These are phyloP conservation scores for Salvator merianae DNA, from an alignment of 2,113 vertebrate genomes.

Conservation along the genomic window DNA sequence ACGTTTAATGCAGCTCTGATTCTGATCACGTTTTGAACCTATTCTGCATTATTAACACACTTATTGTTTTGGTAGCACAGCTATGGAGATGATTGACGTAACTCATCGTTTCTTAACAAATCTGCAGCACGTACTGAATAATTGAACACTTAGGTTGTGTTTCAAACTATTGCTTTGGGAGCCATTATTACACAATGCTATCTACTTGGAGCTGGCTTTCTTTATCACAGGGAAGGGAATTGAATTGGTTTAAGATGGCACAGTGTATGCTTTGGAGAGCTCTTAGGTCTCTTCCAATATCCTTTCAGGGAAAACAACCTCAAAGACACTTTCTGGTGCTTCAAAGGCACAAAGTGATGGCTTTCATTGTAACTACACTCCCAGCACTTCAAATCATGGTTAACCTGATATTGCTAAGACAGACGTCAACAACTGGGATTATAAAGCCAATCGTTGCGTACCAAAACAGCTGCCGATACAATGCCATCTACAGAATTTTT, in stretches of 20 bases:
- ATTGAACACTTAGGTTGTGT: constrained; percentile 42
- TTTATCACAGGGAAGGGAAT: constrained; percentile 67
- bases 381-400: neutral
- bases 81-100: constrained; percentile 35
- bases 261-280: constrained; percentile 53
- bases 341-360: constrained; percentile 3
- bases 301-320: neutral
- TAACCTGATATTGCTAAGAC: constrained; percentile 1
- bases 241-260: constrained; percentile 59
- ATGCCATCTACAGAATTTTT: neutral
- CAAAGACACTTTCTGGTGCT: neutral
- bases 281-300: constrained; percentile 37
- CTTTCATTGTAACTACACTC: neutral
- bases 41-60: neutral
- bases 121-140: constrained; percentile 46
- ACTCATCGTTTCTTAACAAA: constrained; percentile 63
- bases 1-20: neutral
- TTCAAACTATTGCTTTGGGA: constrained; percentile 62
- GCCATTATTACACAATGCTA: constrained; percentile 62
- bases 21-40: neutral
- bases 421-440: neutral
- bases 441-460: neutral
- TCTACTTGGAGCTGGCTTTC: constrained; percentile 47
- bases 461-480: neutral
- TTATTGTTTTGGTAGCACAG: constrained; percentile 30